Conservation (phyloP, 64 coral and sea anemone species). For the Catalaphyllia jardinei region DNA sequence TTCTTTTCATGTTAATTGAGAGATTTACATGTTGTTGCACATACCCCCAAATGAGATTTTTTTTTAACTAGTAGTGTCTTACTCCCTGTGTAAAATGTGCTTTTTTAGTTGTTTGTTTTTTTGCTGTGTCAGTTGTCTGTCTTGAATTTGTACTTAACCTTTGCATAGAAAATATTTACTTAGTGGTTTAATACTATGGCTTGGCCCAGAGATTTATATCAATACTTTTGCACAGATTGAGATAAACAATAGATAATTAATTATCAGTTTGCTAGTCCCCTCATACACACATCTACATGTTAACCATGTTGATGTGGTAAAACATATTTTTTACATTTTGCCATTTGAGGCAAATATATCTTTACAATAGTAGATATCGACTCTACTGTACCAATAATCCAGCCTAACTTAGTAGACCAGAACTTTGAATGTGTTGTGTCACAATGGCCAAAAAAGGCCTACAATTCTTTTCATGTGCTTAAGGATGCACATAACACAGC, state of each 20-base stretch:
- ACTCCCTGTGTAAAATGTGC: too few species aligned
- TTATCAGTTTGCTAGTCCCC: not conserved
- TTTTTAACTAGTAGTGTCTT: too few species aligned
- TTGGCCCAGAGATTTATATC: too few species aligned
- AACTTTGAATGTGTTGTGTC: not conserved
- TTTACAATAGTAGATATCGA: slow-evolving; percentile 29
- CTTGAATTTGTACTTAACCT: too few species aligned
- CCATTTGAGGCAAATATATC: slow-evolving; percentile 8
- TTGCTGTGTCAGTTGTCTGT: too few species aligned
- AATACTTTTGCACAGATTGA: not conserved
- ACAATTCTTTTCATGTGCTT: slow-evolving; percentile 17
- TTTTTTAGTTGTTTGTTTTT: too few species aligned
- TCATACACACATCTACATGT: not conserved
- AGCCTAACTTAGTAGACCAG: not conserved
- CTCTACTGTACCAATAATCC: not conserved
- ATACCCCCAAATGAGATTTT: too few species aligned
- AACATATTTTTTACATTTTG: not conserved
- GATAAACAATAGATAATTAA: not conserved
- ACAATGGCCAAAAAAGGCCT: slow-evolving; percentile 27
- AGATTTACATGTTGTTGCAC: too few species aligned
- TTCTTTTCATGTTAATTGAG: too few species aligned
- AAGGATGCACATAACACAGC: not conserved
- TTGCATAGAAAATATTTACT: too few species aligned
- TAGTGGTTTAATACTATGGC: too few species aligned
- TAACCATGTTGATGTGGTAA: not conserved